Evolutionary conservation across 2,113 vertebrate species (phyloP), one percentile per base, ranked within the genome.

Genomic region (Odontesthes bonariensis): DNA sequence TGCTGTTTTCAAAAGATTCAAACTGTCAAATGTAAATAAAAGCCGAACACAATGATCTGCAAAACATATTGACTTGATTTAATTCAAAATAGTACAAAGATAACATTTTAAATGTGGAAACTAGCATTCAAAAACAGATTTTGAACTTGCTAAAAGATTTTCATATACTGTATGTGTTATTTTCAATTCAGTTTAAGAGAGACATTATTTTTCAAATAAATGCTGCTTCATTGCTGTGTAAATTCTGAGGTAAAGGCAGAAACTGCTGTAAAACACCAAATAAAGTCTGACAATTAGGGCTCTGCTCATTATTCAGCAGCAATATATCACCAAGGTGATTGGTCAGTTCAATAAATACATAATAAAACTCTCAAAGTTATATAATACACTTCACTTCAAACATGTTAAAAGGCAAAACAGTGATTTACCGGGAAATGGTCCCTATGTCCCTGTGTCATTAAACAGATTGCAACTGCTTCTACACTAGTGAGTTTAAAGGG

Each of bases 381-480:
- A 64, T 74, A 33, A 77, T 72, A 73, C 54, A 74, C 46, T 32
- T 17, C n/a, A 14, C 49, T 40, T 60, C 2, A 59, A 66, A 56
- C 14, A 22, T 33, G 47, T 42, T 35, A 38, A 75, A 42, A 78
- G 57, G 22, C 27, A 69, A 33, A 81, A 69, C 11, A 19, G 40
- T 46, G 51, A 22, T 52, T 65, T 60, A 77, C 32, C 10, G 14
- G 44, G 61, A 53, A 31, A 40, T 38, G 12, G 46, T 55, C n/a
- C 22, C 17, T 16, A 6, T 49, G 44, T 32, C 44, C 8, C 32
- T 23, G n/a, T 44, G 11, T 33, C 77, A 75, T 65, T 13, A 27
- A 61, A 79, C 79, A 74, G 19, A 75, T 72, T 76, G 77, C n/a
- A 79, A 65, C 83, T 63, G 46, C 42, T 42, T 64, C 20, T 14